Base-by-base conservation (phyloP, 2,888 invertebrate species). In the Cheilosia vulpina region DNA sequence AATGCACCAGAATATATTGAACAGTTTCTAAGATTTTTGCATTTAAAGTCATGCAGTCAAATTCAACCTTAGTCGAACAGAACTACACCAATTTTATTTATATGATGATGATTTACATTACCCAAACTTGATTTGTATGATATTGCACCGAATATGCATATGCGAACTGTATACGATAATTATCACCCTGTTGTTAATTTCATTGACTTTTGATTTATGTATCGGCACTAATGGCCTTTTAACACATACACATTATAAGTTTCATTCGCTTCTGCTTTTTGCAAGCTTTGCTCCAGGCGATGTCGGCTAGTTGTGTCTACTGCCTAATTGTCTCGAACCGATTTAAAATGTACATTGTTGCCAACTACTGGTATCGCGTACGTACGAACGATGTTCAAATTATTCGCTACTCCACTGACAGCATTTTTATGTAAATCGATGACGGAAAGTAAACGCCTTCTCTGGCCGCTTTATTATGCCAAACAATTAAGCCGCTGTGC, bases 361-460 rank as follows among this genome's bases (percentile, higher is more conserved):
- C 38, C 11, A 57, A 47, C 31, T 19, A 45, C 13, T 27, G 15
- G 24, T 55, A 31, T 66, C 24, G 43, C 27, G 55, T 45, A 5
- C 55, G 38, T 45, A 5, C 55, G 38, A 4, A 4, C 38, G 11
- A 31, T 55, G 7, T 19, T 27, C 34, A 38, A 7, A 5, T 21
- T 45, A 31, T 31, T 41, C 4, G 41, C 17, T 34, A 34, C 34
- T 45, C 24, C 13, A n/a, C 19, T 38, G 34, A 68, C 24, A 27
- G 34, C 60, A 53, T 45, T 68, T 79, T 66, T 62, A 75, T 63
- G 62, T 17, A 68, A 76, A 75, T 34, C 21, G 41, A 69, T 50
- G 60, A 60, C 62, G 75, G 80, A 75, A 76, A 68, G 63, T 47
- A 57, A 24, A 73, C 73, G 60, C 57, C 66, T 57, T 7, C 47